Conservation (phyloP, 2,888 invertebrate species). For the Drosophila peninsularis region DNA sequence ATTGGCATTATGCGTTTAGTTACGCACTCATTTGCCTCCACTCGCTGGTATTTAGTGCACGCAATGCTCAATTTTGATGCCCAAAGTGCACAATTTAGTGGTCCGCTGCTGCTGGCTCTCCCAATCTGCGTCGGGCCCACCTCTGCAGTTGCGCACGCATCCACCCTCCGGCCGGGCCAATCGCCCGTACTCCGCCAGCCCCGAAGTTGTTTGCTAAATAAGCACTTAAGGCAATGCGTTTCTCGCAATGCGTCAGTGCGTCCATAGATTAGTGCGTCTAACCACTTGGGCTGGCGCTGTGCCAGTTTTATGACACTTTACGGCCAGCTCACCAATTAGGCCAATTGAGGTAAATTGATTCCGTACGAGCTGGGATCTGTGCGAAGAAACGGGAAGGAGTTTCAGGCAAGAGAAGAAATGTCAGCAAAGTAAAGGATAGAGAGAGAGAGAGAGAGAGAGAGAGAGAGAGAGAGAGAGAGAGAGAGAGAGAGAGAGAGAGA, state of each 20-base stretch:
- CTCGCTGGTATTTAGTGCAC: constrained; percentile 60
- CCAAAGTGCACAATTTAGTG: constrained; percentile 68
- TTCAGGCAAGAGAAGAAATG: too few relatives aligned
- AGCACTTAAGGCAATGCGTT: constrained; percentile 40
- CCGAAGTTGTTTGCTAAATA: constrained; percentile 62
- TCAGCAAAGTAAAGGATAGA: neutral
- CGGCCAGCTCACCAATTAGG: constrained; percentile 10
- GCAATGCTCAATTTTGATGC: constrained; percentile 66
- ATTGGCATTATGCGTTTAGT: constrained; percentile 76
- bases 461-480: neutral
- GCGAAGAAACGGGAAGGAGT: too few relatives aligned
- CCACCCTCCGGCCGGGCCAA: neutral
- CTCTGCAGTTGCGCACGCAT: constrained; percentile 5
- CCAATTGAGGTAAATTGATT: constrained; percentile 22
- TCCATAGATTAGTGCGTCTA: constrained; percentile 43
- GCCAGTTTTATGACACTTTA: constrained; percentile 55
- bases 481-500: neutral
- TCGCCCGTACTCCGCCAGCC: constrained; percentile 5
- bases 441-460: neutral
- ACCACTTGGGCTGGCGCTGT: constrained; percentile 45
- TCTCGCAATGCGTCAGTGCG: constrained; percentile 69
- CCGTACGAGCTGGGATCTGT: neutral
- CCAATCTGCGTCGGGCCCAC: constrained; percentile 12
- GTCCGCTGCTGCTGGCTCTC: constrained; percentile 17
- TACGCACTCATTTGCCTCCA: constrained; percentile 67